These are phyloP conservation scores for Aptenodytes patagonicus DNA, from an alignment of 2,113 vertebrate species.

Conservation along the genomic window DNA sequence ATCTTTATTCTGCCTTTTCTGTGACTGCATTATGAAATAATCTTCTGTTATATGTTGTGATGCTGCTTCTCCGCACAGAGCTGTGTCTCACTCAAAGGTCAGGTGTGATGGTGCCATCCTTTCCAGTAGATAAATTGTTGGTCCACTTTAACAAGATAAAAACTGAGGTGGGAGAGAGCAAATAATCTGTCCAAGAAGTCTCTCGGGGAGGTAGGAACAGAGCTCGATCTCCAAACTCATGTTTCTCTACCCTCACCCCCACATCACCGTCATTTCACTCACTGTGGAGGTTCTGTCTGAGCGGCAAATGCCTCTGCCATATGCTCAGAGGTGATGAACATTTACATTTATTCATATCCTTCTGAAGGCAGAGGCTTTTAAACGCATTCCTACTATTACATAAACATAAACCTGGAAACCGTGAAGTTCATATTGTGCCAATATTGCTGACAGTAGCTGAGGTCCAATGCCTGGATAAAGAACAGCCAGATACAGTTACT, in stretches of 20 bases:
- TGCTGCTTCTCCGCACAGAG: fast-evolving
- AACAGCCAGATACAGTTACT: background rate
- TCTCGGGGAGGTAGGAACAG: background rate
- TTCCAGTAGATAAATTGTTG: background rate
- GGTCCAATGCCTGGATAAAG: background rate
- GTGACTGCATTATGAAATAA: background rate
- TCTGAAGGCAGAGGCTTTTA: background rate
- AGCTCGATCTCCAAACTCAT: background rate
- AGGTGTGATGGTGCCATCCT: background rate
- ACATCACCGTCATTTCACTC: background rate
- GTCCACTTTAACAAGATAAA: background rate
- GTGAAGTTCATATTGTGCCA: background rate
- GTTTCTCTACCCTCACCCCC: background rate
- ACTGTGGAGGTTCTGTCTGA: background rate
- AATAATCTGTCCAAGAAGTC: background rate
- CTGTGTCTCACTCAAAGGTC: background rate
- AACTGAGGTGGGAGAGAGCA: background rate
- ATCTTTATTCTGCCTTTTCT: background rate
- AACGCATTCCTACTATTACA: background rate
- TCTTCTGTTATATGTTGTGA: background rate
- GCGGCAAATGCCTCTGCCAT: background rate
- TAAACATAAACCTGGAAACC: slow-evolving; percentile 11
- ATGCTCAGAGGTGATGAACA: background rate
- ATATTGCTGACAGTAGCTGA: background rate
- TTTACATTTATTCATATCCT: slow-evolving; percentile 8